Base-by-base conservation (phyloP, 2,797 vertebrate genomes). In the Microctenopoma steveboyesi region DNA sequence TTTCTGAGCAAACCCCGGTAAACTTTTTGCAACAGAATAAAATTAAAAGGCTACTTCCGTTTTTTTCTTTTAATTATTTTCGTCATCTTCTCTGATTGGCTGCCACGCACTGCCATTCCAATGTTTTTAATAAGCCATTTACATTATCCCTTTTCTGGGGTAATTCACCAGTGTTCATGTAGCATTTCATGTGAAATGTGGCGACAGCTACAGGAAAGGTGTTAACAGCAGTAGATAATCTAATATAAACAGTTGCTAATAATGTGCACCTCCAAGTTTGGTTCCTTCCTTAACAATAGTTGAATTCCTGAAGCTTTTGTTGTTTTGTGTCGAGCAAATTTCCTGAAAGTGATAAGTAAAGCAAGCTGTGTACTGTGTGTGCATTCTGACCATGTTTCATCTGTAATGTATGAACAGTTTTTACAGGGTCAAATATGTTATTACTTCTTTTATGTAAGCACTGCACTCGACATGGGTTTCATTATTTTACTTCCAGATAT, bases 311-410 rank as follows among this genome's bases (percentile, higher is more conserved):
- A 79, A 69, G 77, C 56, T 79, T 87, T 85, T 52, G 48, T 78
- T 81, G 63, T 77, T 84, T 83, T 82, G 91, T 90, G 91, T 91
- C 92, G 93, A 92, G 87, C 82, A 80, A 69, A 76, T 84, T 83
- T 87, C 51, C 74, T 68, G 68, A 60, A 76, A 52, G 52, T 65
- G 64, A 52, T 40, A 10, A 64, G 77, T 71, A 78, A 69, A 58
- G 58, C 5, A 47, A 75, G 64, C 69, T 57, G 76, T 80, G 63
- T 53, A 72, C 64, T 82, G 60, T 78, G 49, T 79, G 82, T 89
- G 87, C 63, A 72, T 86, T 86, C 81, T 77, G 78, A 71, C 67
- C 76, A 73, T 57, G 53, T 82, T 10, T 11, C 12, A 72, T 87
- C 78, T 90, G 76, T 78, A 85, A 83, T 13, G 57, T 87, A 75